Base-by-base conservation (phyloP, 1,140 invertebrate species). In the Trypoxylus dichotomus region DNA sequence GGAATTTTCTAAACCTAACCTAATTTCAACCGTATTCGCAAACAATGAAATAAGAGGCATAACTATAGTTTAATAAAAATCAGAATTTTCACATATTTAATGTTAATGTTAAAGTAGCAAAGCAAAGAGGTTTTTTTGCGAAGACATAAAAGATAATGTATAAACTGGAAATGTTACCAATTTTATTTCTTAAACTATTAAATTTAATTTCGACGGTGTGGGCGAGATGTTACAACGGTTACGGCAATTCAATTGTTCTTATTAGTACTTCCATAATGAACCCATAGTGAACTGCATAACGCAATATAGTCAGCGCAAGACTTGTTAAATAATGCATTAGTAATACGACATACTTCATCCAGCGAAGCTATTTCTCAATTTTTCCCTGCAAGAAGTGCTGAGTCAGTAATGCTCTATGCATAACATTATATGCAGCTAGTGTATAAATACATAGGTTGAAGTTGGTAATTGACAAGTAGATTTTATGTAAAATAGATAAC, bases 291-390 rank as follows among this genome's bases (percentile, higher is more conserved):
- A 19, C 24, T 63, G 21, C 60, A 24, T 24, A 63, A 63, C n/a
- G 21, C 21, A 13, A 8, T 27, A 63, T 19, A 63, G 5, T 63
- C 60, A 63, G 19, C 47, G 3, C 15, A 27, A 63, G n/a, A 24
- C 60, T 63, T 63, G 60, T 63, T 63, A 63, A 63, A 63, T 63
- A 63, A 63, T 63, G 25, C 60, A 63, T 63, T 63, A 27, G 58
- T 11, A 63, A 24, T 63, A 63, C 43, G 15, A 63, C 60, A 63
- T 63, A 63, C 6, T 63, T 25, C 10, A 19, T 24, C 47, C 7
- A 19, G 15, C 21, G 60, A 24, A n/a, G 19, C 13, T 63, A 24
- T 63, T 63, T 63, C 60, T 63, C 60, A 63, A 63, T 63, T 63
- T 63, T 27, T 63, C 19, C 19, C 21, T 11, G 19, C 6, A 21